phyloP scores from a whole-genome alignment of 1,140 invertebrate species.

The Brachystomella parvula region DNA sequence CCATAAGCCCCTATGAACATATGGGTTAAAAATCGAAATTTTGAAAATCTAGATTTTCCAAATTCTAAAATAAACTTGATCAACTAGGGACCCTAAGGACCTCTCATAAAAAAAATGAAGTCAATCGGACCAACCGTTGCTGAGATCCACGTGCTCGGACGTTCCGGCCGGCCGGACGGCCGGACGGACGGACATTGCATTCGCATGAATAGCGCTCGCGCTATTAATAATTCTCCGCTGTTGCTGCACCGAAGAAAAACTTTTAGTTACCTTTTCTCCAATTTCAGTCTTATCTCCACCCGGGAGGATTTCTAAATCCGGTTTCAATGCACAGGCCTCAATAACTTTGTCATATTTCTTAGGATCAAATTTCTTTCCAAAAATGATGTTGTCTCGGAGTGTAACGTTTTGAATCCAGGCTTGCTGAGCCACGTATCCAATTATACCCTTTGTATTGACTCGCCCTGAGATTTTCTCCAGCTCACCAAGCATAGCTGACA shows the following conservation, averaged over 20 bases:
- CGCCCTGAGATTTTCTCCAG: constrained; percentile 44
- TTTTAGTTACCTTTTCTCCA: constrained; percentile 41
- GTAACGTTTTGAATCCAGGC: constrained; percentile 53
- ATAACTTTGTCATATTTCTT: constrained; percentile 42
- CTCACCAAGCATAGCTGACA: constrained; percentile 50
- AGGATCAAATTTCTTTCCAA: constrained; percentile 39
- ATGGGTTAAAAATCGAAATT: constrained; percentile 46
- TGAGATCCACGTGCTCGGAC: too few relatives aligned
- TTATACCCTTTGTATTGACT: constrained; percentile 43
- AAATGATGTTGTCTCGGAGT: constrained; percentile 51
- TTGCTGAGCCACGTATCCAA: constrained; percentile 50
- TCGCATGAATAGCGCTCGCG: too few relatives aligned
- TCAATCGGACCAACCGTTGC: too few relatives aligned
- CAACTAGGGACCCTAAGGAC: too few relatives aligned
- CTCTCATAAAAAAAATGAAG: too few relatives aligned
- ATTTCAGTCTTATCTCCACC: constrained; percentile 44
- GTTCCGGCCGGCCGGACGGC: not conserved
- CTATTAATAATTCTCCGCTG: too few relatives aligned
- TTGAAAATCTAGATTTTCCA: constrained; percentile 9
- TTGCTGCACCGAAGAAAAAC: constrained; percentile 57
- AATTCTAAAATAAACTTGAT: too few relatives aligned
- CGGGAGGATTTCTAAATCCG: constrained; percentile 44
- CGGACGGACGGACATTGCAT: not conserved
- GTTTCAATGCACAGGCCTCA: constrained; percentile 44
- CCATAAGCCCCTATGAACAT: too few relatives aligned